Evolutionary conservation across 1,140 invertebrate species (phyloP).

Genomic region (Drosophila kanapiae): DNA sequence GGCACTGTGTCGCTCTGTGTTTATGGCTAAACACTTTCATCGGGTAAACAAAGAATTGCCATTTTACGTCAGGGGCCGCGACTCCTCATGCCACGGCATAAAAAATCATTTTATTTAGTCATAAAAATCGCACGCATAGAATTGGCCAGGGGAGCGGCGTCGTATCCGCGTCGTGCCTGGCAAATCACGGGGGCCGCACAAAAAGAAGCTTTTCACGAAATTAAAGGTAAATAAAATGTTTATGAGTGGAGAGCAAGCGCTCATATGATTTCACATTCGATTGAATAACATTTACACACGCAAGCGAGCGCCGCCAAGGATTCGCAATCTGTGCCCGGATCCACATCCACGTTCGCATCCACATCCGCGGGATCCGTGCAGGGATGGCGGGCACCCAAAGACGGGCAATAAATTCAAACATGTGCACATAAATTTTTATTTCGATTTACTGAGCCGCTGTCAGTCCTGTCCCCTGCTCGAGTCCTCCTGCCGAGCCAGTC

Average conservation of each 20-base stretch:
- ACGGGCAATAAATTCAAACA: conserved; percentile 80
- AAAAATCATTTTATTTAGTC: conserved; percentile 78
- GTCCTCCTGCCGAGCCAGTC: background rate
- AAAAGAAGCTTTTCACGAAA: conserved; percentile 78
- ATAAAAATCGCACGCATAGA: conserved; percentile 72
- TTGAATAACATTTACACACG: conserved; percentile 83
- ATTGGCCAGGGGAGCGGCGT: conserved; percentile 48
- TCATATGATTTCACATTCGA: conserved; percentile 82
- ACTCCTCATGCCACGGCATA: conserved; percentile 14
- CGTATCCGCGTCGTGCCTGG: background rate
- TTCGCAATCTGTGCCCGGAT: conserved; percentile 37
- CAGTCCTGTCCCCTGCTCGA: conserved; percentile 17
- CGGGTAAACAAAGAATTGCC: conserved; percentile 71
- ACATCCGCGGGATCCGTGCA: conserved; percentile 3
- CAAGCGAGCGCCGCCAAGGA: conserved; percentile 56
- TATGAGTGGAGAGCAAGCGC: conserved; percentile 76
- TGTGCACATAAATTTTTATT: conserved; percentile 83
- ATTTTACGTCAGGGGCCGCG: conserved; percentile 67
- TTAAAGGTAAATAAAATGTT: conserved; percentile 83
- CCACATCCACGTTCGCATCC: conserved; percentile 2
- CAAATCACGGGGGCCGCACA: conserved; percentile 69
- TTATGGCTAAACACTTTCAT: conserved; percentile 70
- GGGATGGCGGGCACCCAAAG: conserved; percentile 44
- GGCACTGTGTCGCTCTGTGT: conserved; percentile 49
- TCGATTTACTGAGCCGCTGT: conserved; percentile 69